Base-by-base conservation (phyloP, 2,797 vertebrate species). In the Syndactyla subalaris region DNA sequence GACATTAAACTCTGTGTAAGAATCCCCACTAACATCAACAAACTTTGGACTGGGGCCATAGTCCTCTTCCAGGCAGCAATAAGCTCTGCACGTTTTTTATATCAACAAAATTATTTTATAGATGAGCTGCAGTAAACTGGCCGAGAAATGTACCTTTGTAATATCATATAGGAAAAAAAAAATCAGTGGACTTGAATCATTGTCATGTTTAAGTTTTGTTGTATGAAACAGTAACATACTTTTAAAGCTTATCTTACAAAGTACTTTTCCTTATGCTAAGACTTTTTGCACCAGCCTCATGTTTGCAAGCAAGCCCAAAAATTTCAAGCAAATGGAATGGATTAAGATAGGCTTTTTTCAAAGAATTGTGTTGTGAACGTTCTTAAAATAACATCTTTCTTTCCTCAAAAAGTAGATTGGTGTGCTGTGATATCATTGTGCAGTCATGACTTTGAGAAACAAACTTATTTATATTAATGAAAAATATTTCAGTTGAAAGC, bases 401-500 rank as follows among this genome's bases (percentile, higher is more conserved):
- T 95, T 52, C 77, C 82, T 94, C 65, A 63, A 34, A 95, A 94
- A 86, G 55, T 61, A 67, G 62, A 80, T 81, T 83, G 79, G 43
- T 83, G 73, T 88, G 45, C 77, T 91, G 49, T 94, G 96, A 86
- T 90, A 94, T 97, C 93, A 89, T 86, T 93, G 49, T 77, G 71
- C 39, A 95, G 55, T 76, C 88, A 75, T 62, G 55, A 66, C 71
- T 72, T 96, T 86, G 67, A 94, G 84, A 81, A 88, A 74, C 52
- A 72, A 85, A 88, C 52, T 94, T 68, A 93, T 80, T 91, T 83
- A 88, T 73, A 87, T 91, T 92, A 87, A 94, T 94, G 93, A 95
- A 96, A 97, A 95, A 80, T 89, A 82, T 91, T 97, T 97, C 86
- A 81, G 89, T 95, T 97, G 92, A 97, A 97, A 97, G 63, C 3